phyloP scores from a whole-genome alignment of 2,797 vertebrate genomes.

The Harpagifer antarcticus region DNA sequence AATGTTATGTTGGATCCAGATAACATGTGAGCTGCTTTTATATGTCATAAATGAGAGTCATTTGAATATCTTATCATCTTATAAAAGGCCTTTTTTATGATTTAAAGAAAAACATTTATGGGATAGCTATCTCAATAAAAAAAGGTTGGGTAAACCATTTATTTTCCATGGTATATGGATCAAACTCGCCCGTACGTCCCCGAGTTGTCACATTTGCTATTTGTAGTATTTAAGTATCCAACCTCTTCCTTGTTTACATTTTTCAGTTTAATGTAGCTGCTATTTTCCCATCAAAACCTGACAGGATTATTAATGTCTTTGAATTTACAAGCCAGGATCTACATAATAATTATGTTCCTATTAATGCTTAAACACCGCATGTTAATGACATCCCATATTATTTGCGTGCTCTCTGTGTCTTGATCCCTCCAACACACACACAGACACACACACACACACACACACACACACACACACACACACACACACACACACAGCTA shows the following conservation, averaged over 20 bases:
- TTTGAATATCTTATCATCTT: too few relatives aligned
- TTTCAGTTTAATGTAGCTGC: not conserved
- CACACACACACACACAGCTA: constrained; percentile 3
- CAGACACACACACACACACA: constrained; percentile 12
- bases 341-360: constrained; percentile 52
- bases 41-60: too few relatives aligned
- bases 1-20: too few relatives aligned
- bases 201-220: not conserved
- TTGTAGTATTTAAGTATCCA: not conserved
- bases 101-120: not conserved
- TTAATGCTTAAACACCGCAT: constrained; percentile 35
- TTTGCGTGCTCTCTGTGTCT: constrained; percentile 12
- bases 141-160: too few relatives aligned
- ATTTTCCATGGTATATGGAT: not conserved
- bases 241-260: constrained; percentile 2
- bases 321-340: constrained; percentile 28
- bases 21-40: too few relatives aligned
- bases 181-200: not conserved
- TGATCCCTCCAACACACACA: constrained; percentile 18
- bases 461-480: not conserved
- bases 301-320: constrained; percentile 26
- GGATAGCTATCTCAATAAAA: not conserved
- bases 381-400: constrained; percentile 47
- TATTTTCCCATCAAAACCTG: constrained; percentile 12
- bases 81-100: too few relatives aligned